These are phyloP conservation scores for Urechis unicinctus DNA, from an alignment of 2,888 invertebrate genomes.

Conservation along the genomic window DNA sequence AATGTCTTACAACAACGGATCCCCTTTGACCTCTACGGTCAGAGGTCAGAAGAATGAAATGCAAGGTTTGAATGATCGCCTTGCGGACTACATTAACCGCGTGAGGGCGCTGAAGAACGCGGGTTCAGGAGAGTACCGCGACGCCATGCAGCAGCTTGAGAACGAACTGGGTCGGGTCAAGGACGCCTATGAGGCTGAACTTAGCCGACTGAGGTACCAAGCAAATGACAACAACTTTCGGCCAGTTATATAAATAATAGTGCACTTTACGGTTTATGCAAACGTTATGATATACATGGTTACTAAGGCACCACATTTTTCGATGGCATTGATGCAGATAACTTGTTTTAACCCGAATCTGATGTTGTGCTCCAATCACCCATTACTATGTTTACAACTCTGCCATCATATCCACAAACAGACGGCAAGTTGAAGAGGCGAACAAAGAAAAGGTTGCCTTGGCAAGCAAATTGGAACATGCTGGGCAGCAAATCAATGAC, in stretches of 20 bases:
- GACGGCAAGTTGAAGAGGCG: constrained; percentile 2
- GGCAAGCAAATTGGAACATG: neutral
- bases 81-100: constrained; percentile 12
- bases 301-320: neutral
- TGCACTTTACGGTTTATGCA: too few relatives aligned
- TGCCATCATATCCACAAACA: too few relatives aligned
- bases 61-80: constrained; percentile 15
- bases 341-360: too few relatives aligned
- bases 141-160: constrained; percentile 15
- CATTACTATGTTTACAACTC: too few relatives aligned
- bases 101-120: constrained; percentile 9
- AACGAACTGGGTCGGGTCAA: constrained; percentile 16
- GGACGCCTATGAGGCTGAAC: constrained; percentile 14
- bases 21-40: neutral
- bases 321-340: neutral
- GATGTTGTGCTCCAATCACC: too few relatives aligned
- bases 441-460: neutral
- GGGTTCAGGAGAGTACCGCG: constrained; percentile 6
- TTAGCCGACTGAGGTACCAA: constrained; percentile 17
- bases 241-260: too few relatives aligned
- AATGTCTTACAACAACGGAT: neutral
- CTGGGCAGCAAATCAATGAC: neutral
- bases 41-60: constrained; percentile 11
- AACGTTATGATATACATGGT: too few relatives aligned
- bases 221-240: too few relatives aligned